Evolutionary conservation across 92 coral and sea anemone species (phyloP).

Genomic region (Heteractis magnifica): DNA sequence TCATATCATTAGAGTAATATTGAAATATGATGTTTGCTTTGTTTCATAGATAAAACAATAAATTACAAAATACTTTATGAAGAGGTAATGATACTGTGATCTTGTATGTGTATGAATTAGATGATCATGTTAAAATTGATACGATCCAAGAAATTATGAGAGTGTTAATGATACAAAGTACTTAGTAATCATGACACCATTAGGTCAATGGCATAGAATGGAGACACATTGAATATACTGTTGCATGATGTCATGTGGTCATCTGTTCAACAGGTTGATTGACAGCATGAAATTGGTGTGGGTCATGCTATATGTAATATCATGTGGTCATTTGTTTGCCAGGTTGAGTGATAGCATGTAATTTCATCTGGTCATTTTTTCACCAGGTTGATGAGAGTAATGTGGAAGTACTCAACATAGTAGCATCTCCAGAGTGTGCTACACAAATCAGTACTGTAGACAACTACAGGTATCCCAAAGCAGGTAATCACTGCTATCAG

Average conservation of each 20-base stretch:
- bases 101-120: too few species aligned
- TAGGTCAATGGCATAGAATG: neutral
- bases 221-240: too few species aligned
- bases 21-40: neutral
- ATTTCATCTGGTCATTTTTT: neutral
- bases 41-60: conserved; percentile 59
- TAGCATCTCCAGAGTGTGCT: conserved; percentile 82
- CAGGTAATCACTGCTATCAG: conserved; percentile 49
- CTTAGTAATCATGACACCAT: neutral
- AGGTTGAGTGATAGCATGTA: too few species aligned
- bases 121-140: too few species aligned
- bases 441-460: conserved; percentile 70
- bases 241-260: neutral
- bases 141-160: too few species aligned
- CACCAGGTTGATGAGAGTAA: conserved; percentile 90
- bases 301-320: too few species aligned
- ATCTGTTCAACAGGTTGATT: neutral
- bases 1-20: neutral
- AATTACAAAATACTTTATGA: conserved; percentile 89
- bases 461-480: conserved; percentile 90
- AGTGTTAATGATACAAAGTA: neutral
- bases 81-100: conserved; percentile 62
- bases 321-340: too few species aligned
- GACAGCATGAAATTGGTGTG: too few species aligned
- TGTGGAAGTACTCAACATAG: conserved; percentile 88